Evolutionary conservation across 2,113 vertebrate species (phyloP).

Genomic region (Laticauda laticaudata): DNA sequence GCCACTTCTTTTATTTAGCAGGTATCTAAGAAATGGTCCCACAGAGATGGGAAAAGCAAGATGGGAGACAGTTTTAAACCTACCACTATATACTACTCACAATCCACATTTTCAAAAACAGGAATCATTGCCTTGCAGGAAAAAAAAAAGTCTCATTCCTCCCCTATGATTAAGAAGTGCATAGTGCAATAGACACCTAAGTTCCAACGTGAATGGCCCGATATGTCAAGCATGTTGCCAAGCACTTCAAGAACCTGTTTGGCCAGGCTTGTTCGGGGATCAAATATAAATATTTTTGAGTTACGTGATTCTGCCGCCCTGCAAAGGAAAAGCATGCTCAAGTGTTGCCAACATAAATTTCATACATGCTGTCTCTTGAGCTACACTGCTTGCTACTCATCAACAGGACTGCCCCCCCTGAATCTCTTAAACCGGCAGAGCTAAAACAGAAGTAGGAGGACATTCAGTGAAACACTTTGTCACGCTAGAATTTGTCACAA

Average conservation of each 20-base stretch:
- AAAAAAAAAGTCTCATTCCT: fast-evolving
- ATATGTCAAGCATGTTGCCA: too few species aligned
- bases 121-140: not conserved
- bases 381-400: not conserved
- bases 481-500: not conserved
- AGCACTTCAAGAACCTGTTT: not conserved
- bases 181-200: not conserved
- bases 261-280: not conserved
- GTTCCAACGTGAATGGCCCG: not conserved
- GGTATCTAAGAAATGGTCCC: too few species aligned
- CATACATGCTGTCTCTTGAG: not conserved
- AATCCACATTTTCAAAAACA: not conserved
- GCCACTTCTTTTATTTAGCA: not conserved
- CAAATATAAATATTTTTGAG: not conserved
- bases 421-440: not conserved
- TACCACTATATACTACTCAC: too few species aligned
- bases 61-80: not conserved
- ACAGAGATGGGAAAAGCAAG: not conserved
- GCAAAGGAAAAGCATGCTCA: not conserved
- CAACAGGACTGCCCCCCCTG: not conserved
- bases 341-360: not conserved
- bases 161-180: not conserved
- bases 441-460: not conserved
- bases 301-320: not conserved
- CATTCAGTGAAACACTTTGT: not conserved